phyloP scores from a whole-genome alignment of 2,113 vertebrate genomes.

The Plectropomus leopardus region DNA sequence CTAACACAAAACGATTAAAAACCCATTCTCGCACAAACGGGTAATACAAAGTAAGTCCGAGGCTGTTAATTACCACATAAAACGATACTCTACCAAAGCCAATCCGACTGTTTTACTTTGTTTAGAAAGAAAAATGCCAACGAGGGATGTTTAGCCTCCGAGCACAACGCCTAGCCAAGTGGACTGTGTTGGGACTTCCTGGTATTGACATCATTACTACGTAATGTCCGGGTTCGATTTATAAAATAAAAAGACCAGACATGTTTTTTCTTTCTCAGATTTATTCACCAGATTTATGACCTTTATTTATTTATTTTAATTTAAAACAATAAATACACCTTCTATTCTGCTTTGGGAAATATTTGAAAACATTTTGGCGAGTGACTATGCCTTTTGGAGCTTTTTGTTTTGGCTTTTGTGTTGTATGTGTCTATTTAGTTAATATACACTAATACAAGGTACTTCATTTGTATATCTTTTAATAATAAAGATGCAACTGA shows the following conservation, averaged over 20 bases:
- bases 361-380: not conserved
- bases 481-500: not conserved
- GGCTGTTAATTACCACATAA: not conserved
- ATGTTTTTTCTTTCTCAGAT: too few relatives aligned
- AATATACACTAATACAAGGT: not conserved
- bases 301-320: too few relatives aligned
- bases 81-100: fast-evolving
- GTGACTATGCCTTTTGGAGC: not conserved
- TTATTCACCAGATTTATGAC: too few relatives aligned
- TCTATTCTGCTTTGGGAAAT: not conserved
- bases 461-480: not conserved
- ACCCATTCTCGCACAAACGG: not conserved
- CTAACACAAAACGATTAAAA: slow-evolving; percentile 7
- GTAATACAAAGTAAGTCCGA: fast-evolving
- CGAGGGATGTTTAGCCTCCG: not conserved
- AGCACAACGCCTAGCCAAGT: slow-evolving; percentile 1
- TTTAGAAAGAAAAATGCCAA: not conserved
- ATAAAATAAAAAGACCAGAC: not conserved
- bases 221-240: slow-evolving; percentile 53
- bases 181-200: slow-evolving; percentile 61
- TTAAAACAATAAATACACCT: too few relatives aligned
- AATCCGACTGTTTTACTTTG: not conserved
- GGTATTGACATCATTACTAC: slow-evolving; percentile 14
- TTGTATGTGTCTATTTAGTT: too few relatives aligned
- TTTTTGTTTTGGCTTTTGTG: not conserved